Base-by-base conservation (phyloP, 64 coral and sea anemone species). In the Actinia equina region DNA sequence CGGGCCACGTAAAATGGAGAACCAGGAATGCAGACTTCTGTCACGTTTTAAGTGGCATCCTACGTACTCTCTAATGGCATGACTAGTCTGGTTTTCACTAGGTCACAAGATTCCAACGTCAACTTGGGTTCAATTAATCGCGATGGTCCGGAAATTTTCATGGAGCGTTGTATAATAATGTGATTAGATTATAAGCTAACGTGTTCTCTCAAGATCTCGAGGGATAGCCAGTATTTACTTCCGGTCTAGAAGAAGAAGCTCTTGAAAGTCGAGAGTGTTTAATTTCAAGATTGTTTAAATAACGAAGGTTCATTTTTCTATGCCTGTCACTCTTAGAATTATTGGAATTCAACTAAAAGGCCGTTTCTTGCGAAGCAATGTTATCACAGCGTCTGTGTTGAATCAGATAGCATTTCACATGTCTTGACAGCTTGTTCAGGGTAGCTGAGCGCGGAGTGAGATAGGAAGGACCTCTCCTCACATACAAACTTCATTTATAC, bases 211-310 rank as follows among this genome's bases (percentile, higher is more conserved):
- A 52, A 81, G 78, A 81, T 81, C 43, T 81, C 44, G 78, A 81
- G 78, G 49, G 43, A 81, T 52, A 52, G 41, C 22, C 17, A 5
- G 20, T 22, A 52, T 20, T 52, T 49, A 37, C 49, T 37, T 81
- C 78, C 78, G 78, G 78, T 81, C 78, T 20, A 49, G 43, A 81
- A 81, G 78, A 49, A 49, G 42, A 18, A 52, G 12, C 78, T 51
- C 78, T 81, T 52, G 49, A 81, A 44, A 49, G 42, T 81, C 49
- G 78, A 81, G 78, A 81, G 78, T 74, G 69, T 52, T 52, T n/a
- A n/a, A 81, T 81, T 81, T 49, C 78, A 81, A 81, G 18, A 20
- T 81, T 81, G 49, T 81, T 81, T 81, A 81, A 81, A 81, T 52
- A 22, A 49, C 52, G 14, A 20, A 81, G 25, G 27, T 74, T 74